phyloP scores from a whole-genome alignment of 2,797 vertebrate genomes.

The Phrynocephalus guinanensis region DNA sequence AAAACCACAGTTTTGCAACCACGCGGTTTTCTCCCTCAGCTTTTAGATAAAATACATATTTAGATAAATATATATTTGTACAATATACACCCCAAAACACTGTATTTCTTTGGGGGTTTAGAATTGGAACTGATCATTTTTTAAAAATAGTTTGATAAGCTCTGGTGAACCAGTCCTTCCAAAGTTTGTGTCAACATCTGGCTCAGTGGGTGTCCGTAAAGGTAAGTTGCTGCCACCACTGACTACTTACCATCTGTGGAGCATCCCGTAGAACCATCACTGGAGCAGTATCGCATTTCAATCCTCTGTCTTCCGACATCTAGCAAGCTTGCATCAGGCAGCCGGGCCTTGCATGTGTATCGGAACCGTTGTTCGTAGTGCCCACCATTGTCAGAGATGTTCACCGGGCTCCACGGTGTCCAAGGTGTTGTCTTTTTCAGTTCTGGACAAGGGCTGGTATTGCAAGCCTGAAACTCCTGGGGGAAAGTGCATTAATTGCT shows the following conservation, averaged over 20 bases:
- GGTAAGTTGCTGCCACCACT: fast-evolving
- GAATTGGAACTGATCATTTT: no score
- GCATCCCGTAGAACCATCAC: conserved; percentile 93
- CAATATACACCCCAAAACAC: no score
- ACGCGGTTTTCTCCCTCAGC: no score
- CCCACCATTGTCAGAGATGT: conserved; percentile 95
- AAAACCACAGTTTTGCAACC: no score
- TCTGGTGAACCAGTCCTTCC: background rate
- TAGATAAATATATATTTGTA: no score
- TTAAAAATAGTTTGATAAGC: background rate
- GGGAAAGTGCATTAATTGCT: background rate
- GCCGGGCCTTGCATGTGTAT: conserved; percentile 94
- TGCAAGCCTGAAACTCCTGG: conserved; percentile 96
- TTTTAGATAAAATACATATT: no score
- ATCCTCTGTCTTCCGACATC: conserved; percentile 95
- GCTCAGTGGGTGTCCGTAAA: background rate
- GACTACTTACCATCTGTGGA: conserved; percentile 90
- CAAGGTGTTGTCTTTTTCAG: conserved; percentile 97
- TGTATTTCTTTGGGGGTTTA: background rate
- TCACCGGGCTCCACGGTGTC: conserved; percentile 97
- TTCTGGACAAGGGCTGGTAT: conserved; percentile 91
- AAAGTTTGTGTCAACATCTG: background rate
- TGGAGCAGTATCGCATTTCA: conserved; percentile 98
- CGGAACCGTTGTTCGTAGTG: conserved; percentile 97
- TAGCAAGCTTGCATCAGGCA: conserved; percentile 88